Conservation (phyloP, 2,797 vertebrate genomes). For the Macropodus opercularis region DNA sequence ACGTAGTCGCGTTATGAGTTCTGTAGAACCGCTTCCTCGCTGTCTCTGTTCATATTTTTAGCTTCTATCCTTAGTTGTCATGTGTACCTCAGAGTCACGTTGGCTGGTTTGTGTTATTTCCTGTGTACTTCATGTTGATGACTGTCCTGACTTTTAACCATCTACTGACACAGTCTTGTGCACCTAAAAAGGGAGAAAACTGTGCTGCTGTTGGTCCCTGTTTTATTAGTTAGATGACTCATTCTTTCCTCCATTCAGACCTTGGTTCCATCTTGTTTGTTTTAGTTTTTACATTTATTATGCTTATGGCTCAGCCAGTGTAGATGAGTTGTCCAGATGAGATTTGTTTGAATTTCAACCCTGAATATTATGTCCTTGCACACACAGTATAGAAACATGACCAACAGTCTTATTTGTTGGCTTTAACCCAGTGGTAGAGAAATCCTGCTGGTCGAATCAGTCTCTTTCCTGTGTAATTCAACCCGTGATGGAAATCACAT, state of each 20-base stretch:
- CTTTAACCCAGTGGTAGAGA: neutral
- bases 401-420: conserved; percentile 15
- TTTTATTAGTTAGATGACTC: conserved; percentile 34
- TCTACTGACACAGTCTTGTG: neutral
- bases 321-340: neutral
- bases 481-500: neutral
- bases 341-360: neutral
- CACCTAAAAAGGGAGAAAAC: conserved; percentile 1
- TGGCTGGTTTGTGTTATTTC: conserved; percentile 1
- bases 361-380: neutral
- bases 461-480: conserved; percentile 1
- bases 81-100: neutral
- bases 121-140: conserved; percentile 6
- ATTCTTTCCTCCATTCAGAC: conserved; percentile 13
- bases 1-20: too few species aligned
- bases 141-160: neutral
- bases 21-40: too few species aligned
- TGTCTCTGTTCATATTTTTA: neutral
- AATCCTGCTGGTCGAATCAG: neutral
- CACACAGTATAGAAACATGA: neutral
- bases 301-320: neutral
- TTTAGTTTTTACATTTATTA: neutral
- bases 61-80: neutral
- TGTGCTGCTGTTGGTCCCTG: neutral
- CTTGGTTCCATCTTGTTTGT: neutral